These are phyloP conservation scores for Hemistola chrysoprasaria DNA, from an alignment of 2,888 invertebrate species.

Conservation along the genomic window DNA sequence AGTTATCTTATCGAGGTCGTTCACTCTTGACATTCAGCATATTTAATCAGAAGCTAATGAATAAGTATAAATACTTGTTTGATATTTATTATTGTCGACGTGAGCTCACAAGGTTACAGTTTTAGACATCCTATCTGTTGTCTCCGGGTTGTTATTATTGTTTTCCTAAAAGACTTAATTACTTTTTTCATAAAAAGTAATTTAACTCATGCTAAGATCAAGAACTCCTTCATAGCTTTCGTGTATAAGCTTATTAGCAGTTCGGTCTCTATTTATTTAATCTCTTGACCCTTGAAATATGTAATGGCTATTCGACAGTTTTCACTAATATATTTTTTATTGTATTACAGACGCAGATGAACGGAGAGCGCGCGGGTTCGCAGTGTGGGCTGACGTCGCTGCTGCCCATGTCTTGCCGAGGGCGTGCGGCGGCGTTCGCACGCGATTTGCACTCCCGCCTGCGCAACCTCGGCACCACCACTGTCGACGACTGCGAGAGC, in stretches of 20 bases:
- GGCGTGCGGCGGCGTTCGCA: constrained; percentile 91
- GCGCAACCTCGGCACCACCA: constrained; percentile 85
- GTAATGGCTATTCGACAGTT: background rate
- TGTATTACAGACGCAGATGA: constrained; percentile 78
- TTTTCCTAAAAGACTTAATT: no score
- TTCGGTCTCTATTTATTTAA: no score
- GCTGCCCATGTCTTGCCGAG: constrained; percentile 90
- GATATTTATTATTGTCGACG: background rate
- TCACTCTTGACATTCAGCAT: constrained; percentile 71
- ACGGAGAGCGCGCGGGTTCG: constrained; percentile 76
- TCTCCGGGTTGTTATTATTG: no score
- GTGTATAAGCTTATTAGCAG: no score
- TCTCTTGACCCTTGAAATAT: no score
- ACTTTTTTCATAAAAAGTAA: no score
- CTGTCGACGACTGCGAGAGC: constrained; percentile 67
- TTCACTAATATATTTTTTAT: constrained; percentile 24
- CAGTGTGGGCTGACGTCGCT: constrained; percentile 87
- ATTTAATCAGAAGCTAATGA: constrained; percentile 7
- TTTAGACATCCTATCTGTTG: background rate
- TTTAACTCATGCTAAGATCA: no score
- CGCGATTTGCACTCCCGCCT: constrained; percentile 88
- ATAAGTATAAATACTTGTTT: constrained; percentile 3
- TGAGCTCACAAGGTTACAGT: background rate
- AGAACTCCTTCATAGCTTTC: no score
- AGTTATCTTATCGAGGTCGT: constrained; percentile 71